phyloP scores from a whole-genome alignment of 2,888 invertebrate genomes.

The Eristalis tenax region DNA sequence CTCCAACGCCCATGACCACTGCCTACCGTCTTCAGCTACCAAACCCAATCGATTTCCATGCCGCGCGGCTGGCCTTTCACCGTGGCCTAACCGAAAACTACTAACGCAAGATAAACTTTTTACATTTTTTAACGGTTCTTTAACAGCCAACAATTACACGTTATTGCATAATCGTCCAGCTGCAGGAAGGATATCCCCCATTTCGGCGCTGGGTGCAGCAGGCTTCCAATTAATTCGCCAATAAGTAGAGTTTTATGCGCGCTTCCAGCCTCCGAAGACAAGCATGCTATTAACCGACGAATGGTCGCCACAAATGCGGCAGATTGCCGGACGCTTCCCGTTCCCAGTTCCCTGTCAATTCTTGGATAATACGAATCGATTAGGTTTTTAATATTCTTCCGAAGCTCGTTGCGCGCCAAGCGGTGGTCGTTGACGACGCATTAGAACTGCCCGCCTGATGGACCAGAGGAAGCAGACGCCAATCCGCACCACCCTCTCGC shows the following conservation, averaged over 20 bases:
- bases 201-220: conserved; percentile 13
- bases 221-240: conserved; percentile 46
- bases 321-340: neutral
- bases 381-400: conserved; percentile 56
- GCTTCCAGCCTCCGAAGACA: conserved; percentile 13
- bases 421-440: neutral
- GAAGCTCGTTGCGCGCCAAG: conserved; percentile 27
- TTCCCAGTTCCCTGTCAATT: neutral
- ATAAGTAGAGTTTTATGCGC: conserved; percentile 32
- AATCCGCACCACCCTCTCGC: neutral
- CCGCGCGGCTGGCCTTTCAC: neutral
- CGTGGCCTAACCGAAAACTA: conserved; percentile 1
- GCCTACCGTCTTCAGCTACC: neutral
- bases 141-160: conserved; percentile 35
- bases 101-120: conserved; percentile 21
- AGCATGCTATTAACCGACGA: neutral
- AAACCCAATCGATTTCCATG: neutral
- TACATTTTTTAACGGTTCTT: conserved; percentile 27
- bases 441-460: neutral
- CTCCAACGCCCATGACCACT: neutral
- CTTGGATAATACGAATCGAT: conserved; percentile 54
- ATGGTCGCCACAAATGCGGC: conserved; percentile 10
- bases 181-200: conserved; percentile 50
- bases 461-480: neutral
- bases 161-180: conserved; percentile 45